Evolutionary conservation across 2,113 vertebrate genomes (phyloP), one percentile per base, ranked within the genome.

Genomic region (Turnix velox): DNA sequence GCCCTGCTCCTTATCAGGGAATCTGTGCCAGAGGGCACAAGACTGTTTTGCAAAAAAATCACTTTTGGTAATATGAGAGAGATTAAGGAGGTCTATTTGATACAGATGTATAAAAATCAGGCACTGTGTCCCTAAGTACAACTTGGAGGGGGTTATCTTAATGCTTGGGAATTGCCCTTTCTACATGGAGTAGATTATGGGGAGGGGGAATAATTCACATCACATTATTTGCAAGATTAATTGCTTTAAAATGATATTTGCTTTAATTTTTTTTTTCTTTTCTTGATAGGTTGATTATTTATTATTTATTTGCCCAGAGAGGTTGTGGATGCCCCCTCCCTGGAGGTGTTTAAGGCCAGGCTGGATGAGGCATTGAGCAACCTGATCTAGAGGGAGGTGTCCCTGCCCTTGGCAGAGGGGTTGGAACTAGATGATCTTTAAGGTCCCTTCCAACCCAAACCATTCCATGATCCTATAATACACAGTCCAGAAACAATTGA

Each of bases 1-100:
- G 93, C 93, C 92, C 93, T 94, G 71, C 92, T 96, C n/a, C 93
- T 96, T 97, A 97, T 96, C 97, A 82, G 92, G 75, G 79, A 93
- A 96, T 97, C 96, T 96, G 93, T 97, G 97, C 97, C 97, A 97
- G 96, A 97, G 96, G 97, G 96, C 95, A 97, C 82, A 80, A 96
- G 96, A 77, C 76, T 88, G 94, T 97, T 97, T 96, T 96, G 97
- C 92, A 94, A 96, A 94, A 96, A 97, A 97, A 97, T 96, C 97
- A 96, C 96, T 97, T 97, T 96, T 94, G 95, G 92, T 97, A 97
- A 97, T 96, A 96, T 9, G 65, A 95, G 96, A 91, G 94, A 97
- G 97, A 97, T 97, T 96, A 97, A 95, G 89, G 87, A 90, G 67
- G 39, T 81, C 91, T 97, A 42, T 93, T 93, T 97, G 96, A 97